Base-by-base conservation (phyloP, 2,797 vertebrate species). In the Sphenodon punctatus region DNA sequence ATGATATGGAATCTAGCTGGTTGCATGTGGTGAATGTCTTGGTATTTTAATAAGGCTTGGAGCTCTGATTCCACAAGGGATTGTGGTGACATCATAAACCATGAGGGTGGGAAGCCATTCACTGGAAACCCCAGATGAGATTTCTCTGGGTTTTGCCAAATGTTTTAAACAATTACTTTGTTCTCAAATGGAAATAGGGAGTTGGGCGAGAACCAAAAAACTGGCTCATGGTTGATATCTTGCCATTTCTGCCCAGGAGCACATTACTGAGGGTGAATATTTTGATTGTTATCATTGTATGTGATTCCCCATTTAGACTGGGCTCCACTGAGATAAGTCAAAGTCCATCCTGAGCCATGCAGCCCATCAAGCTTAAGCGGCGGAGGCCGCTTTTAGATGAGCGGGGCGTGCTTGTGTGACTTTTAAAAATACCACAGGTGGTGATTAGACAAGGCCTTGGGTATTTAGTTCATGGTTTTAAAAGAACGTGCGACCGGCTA, bases 1-100 rank as follows among this genome's bases (percentile, higher is more conserved):
- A 46, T 8, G n/a, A 11, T 0, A 10, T 2, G 14, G 48, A 5
- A 65, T 5, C 34, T 11, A 43, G 25, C 51, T 13, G 73, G 42
- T 34, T 56, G 14, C 0, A 0, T 13, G 1, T 41, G 2, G 3
- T 2, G 0, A 1, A 0, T 5, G 3, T 7, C 8, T 1, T 20
- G 72, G 4, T 45, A 53, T 34, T 68, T 30, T 38, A 25, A 38
- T 0, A 1, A 15, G 42, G 34, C 46, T 34, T 16, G 20, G 34
- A 41, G 32, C 2, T 0, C n/a, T n/a, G n/a, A n/a, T n/a, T n/a
- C n/a, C n/a, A n/a, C n/a, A n/a, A 49, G 22, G 42, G 53, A 19
- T 14, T 43, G 25, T 0, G 5, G 51, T 36, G 38, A 25, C 22
- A n/a, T 15, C 11, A 39, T 39, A n/a, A 56, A 19, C 23, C 5